Base-by-base conservation (phyloP, 1,140 invertebrate species). In the Onthophagus taurus region DNA sequence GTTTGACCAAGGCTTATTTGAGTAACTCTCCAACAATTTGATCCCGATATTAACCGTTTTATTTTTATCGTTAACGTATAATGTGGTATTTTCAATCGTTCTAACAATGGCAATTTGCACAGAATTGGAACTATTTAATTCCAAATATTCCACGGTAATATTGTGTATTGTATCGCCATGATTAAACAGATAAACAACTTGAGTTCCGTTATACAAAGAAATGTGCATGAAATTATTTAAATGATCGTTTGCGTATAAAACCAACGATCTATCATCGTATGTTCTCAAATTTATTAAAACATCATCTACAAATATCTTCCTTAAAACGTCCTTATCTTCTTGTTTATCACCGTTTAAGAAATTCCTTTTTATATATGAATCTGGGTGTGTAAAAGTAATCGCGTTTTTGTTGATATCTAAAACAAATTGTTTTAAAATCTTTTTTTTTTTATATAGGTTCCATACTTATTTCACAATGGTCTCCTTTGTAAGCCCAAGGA, bases 191-290 rank as follows among this genome's bases (percentile, higher is more conserved):
- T 89, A 90, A 1, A 88, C 77, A 4, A 92, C 75, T 72, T 70
- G 68, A 60, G 41, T 48, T 1, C 80, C 80, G 45, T 83, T 78
- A 42, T 80, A 77, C 20, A 94, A 80, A 63, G 89, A 89, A 6
- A 95, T 62, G 63, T 94, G 89, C 29, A 92, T 80, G 63, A 96
- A 95, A 64, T 96, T 96, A 53, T 93, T 93, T 26, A 91, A 69
- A 64, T 93, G 84, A 68, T 95, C 91, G 60, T 93, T 90, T 4
- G 88, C 86, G 56, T 94, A 94, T 1, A 95, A 68, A 14, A 96
- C 78, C 41, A 94, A 59, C 0, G 87, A 82, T 50, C 83, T 76
- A 20, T 74, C 72, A 52, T 89, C 85, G 57, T 89, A 90, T 0
- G 90, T 95, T 48, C 90, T 68, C 31, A 95, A 68, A 65, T 91